Evolutionary conservation across 2,888 invertebrate genomes (phyloP).

Genomic region (Rhogogaster chlorosoma): DNA sequence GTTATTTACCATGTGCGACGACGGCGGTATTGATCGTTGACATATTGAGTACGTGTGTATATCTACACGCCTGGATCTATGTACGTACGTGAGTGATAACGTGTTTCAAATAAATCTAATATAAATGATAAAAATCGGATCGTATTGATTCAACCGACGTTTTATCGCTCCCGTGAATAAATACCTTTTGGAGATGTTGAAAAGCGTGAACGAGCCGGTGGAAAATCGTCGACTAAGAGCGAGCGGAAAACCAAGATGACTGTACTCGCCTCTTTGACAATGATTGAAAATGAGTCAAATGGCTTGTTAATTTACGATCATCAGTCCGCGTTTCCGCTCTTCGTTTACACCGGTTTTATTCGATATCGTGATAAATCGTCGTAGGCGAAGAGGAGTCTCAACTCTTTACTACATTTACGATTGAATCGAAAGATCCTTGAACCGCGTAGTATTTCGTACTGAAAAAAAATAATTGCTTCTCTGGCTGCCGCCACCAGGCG

Average conservation of each 20-base stretch:
- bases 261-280: background rate
- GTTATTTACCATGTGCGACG: background rate
- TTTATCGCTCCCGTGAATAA: background rate
- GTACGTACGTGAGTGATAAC: background rate
- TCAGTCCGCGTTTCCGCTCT: background rate
- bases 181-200: constrained; percentile 18
- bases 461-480: background rate
- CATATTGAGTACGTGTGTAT: constrained; percentile 10
- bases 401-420: background rate
- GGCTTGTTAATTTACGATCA: background rate
- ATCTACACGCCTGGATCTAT: background rate
- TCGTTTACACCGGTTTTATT: background rate
- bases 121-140: background rate
- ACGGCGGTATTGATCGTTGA: constrained; percentile 28
- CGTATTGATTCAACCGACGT: background rate
- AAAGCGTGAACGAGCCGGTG: constrained; percentile 12
- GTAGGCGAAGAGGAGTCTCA: background rate
- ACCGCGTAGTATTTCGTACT: background rate
- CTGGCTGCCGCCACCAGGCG: background rate
- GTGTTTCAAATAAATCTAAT: background rate
- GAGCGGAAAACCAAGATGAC: constrained; percentile 4
- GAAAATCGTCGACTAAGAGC: constrained; percentile 24
- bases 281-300: constrained; percentile 10
- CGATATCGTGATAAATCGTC: background rate
- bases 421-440: background rate